These are phyloP conservation scores for Eutrigla gurnardus DNA, from an alignment of 2,797 vertebrate species.

Conservation along the genomic window DNA sequence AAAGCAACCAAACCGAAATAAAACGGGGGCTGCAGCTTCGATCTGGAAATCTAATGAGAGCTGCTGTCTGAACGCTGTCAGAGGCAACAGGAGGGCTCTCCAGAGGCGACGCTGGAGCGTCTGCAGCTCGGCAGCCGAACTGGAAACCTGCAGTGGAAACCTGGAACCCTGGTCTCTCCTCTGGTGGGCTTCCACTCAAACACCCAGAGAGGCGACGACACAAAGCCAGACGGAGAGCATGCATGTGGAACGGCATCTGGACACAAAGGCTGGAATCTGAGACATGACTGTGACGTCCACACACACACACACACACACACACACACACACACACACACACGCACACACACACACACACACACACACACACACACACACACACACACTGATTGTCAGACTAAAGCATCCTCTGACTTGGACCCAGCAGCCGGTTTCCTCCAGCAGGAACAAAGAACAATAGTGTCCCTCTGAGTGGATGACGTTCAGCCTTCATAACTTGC, in stretches of 20 bases:
- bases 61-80: slow-evolving; percentile 72
- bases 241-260: slow-evolving; percentile 86
- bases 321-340: background rate
- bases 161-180: slow-evolving; percentile 35
- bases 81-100: slow-evolving; percentile 70
- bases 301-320: slow-evolving; percentile 11
- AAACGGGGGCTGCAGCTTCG: slow-evolving; percentile 48
- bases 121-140: slow-evolving; percentile 24
- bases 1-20: slow-evolving; percentile 40
- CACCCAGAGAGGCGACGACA: slow-evolving; percentile 47
- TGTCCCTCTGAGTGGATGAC: slow-evolving; percentile 70
- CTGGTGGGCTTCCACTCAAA: slow-evolving; percentile 53
- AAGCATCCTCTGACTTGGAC: slow-evolving; percentile 49
- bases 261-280: slow-evolving; percentile 84
- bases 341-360: slow-evolving; percentile 13
- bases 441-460: slow-evolving; percentile 83
- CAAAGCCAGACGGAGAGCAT: slow-evolving; percentile 66
- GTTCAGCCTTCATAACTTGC: slow-evolving; percentile 66
- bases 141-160: slow-evolving; percentile 60
- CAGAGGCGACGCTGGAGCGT: slow-evolving; percentile 60
- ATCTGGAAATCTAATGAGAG: slow-evolving; percentile 78
- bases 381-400: slow-evolving; percentile 42
- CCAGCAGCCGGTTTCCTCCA: slow-evolving; percentile 71
- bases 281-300: slow-evolving; percentile 68
- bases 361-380: background rate